Evolutionary conservation across 37 sponge, comb jelly and placozoan species (phyloP).

Genomic region (Trichoplax adhaerens): DNA sequence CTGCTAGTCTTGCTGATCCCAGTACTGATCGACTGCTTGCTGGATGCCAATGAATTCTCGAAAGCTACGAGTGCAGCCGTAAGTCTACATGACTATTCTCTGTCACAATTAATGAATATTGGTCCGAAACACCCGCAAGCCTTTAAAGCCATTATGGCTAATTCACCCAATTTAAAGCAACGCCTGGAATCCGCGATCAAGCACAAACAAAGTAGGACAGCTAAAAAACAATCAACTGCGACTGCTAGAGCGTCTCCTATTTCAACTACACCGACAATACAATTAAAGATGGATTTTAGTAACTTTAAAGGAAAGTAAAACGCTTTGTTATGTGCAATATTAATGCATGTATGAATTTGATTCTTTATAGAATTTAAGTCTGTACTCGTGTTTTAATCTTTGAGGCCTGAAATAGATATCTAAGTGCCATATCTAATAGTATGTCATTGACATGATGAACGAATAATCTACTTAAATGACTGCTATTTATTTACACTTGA

Average conservation of each 20-base stretch:
- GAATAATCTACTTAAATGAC: too few species aligned
- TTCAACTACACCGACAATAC: conserved; percentile 31
- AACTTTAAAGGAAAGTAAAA: conserved; percentile 23
- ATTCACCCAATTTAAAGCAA: conserved; percentile 30
- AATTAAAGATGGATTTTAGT: conserved; percentile 72
- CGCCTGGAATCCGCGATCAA: conserved; percentile 50
- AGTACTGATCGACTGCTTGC: conserved; percentile 29
- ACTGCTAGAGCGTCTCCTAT: conserved; percentile 10
- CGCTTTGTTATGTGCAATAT: too few species aligned
- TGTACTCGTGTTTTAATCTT: too few species aligned
- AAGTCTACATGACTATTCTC: conserved; percentile 20
- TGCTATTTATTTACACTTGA: too few species aligned
- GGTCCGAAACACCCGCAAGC: conserved; percentile 53
- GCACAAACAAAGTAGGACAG: conserved; percentile 2
- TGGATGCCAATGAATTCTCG: not conserved
- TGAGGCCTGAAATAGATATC: too few species aligned
- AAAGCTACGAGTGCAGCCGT: not conserved
- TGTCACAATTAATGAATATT: conserved; percentile 35
- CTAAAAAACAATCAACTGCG: not conserved
- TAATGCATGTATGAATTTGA: too few species aligned
- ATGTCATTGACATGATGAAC: too few species aligned
- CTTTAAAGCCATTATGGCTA: conserved; percentile 42
- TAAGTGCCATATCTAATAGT: too few species aligned
- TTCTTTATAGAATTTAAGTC: too few species aligned
- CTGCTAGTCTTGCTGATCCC: conserved; percentile 37